phyloP scores from a whole-genome alignment of 2,888 invertebrate genomes.

The Cantharis rustica region DNA sequence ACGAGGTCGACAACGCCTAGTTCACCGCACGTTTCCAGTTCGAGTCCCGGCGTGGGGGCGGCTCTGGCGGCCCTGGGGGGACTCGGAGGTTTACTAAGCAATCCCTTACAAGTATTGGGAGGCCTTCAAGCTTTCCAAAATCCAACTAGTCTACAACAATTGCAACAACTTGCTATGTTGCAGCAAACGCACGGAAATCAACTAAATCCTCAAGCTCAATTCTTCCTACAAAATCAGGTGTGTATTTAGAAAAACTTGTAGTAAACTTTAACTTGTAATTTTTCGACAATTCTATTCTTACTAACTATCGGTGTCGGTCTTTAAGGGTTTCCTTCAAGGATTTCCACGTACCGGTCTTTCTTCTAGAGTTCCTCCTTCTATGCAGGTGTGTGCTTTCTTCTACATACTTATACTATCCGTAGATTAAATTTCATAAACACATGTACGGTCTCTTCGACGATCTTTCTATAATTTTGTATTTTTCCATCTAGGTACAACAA shows the following conservation, averaged over 20 bases:
- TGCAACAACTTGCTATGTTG: constrained; percentile 70
- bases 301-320: constrained; percentile 32
- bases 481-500: constrained; percentile 69
- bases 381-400: constrained; percentile 55
- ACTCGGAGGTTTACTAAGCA: constrained; percentile 53
- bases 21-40: constrained; percentile 52
- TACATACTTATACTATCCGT: not conserved
- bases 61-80: constrained; percentile 59
- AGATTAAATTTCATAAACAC: constrained; percentile 1
- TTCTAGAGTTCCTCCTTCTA: constrained; percentile 56
- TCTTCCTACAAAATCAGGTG: constrained; percentile 79
- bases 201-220: constrained; percentile 67
- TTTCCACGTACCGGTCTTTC: constrained; percentile 56
- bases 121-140: constrained; percentile 63
- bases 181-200: constrained; percentile 57
- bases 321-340: constrained; percentile 59
- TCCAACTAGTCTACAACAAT: constrained; percentile 67
- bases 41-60: constrained; percentile 52
- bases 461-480: not conserved
- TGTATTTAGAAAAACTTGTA: constrained; percentile 28
- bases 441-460: not conserved
- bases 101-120: constrained; percentile 52
- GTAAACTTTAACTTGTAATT: not conserved
- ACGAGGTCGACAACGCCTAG: constrained; percentile 48
- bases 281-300: not conserved